Conservation (phyloP, 2,888 invertebrate species). For the Geophilus truncorum region DNA sequence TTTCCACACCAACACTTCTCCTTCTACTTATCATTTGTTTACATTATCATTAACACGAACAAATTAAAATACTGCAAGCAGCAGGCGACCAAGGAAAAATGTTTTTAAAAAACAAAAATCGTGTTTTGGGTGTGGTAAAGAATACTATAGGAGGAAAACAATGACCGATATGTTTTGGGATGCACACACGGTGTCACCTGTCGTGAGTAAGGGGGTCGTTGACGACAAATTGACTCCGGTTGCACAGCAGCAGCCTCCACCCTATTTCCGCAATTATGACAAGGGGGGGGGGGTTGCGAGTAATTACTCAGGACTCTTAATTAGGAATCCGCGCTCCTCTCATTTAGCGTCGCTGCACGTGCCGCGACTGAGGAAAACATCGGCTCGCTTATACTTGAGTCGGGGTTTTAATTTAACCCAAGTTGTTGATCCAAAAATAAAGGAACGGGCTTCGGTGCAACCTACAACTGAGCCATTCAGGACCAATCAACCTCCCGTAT, state of each 20-base stretch:
- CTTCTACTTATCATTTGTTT: background rate
- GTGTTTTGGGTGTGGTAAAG: background rate
- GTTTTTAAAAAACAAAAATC: background rate
- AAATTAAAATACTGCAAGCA: no score
- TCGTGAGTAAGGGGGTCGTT: background rate
- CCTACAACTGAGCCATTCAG: background rate
- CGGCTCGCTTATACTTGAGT: background rate
- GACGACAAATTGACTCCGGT: background rate
- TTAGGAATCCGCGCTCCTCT: conserved; percentile 10
- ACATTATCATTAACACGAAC: background rate
- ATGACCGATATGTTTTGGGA: background rate
- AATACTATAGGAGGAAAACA: background rate
- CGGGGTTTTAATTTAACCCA: background rate
- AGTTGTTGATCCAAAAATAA: background rate
- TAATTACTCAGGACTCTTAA: conserved; percentile 20
- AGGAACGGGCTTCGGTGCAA: background rate
- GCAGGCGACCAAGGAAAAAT: no score
- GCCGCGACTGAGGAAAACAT: conserved; percentile 1
- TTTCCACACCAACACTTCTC: background rate
- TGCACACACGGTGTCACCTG: background rate
- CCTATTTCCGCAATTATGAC: conserved; percentile 16
- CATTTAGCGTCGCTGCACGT: background rate
- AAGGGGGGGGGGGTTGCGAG: conserved; percentile 6
- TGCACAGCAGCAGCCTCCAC: background rate
- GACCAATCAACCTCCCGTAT: background rate